Evolutionary conservation across 2,888 invertebrate species (phyloP), one percentile per base, ranked within the genome.

Genomic region (Diarsia rubi): DNA sequence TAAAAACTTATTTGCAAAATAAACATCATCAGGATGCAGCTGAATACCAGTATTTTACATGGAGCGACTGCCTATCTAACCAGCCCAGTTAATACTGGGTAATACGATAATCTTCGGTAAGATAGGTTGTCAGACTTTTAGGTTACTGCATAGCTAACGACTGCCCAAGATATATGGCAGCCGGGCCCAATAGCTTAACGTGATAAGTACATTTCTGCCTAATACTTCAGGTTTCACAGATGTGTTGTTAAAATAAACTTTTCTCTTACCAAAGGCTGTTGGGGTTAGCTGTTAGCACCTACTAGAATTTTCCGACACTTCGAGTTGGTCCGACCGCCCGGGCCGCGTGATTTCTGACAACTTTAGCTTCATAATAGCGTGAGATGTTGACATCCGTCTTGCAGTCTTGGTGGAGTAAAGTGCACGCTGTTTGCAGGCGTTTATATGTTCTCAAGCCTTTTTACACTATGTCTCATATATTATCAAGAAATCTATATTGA

Each of bases 221-320:
- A 21, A n/a, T 11, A 49, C 11, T 49, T 49, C 3, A 21, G 21
- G 11, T n/a, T 3, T n/a, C 11, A 49, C 49, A 45, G 49, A 9
- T n/a, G 3, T 11, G 0, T n/a, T 49, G 49, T 24, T 3, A 42
- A 54, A 37, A 44, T 31, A 47, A 45, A 45, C 14, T 66, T 75
- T 44, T 68, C n/a, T 12, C 57, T 63, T 9, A 44, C 5, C 2
- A n/a, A 31, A 27, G 27, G 14, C 6, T 9, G 24, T 2, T 12
- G 21, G 9, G 62, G 37, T 69, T 81, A 62, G 49, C 60, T 62
- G 37, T 69, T 81, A 62, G 49, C 60, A 62, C 49, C 44, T 37
- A 62, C 54, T 75, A 42, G 42, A 52, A 27, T 12, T 11, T 49
- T 31, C 27, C n/a, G n/a, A 5, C 19, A 14, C 12, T 42, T 16